Evolutionary conservation across 2,888 invertebrate species (phyloP), one percentile per base, ranked within the genome.

Genomic region (Trachelus iudaicus): DNA sequence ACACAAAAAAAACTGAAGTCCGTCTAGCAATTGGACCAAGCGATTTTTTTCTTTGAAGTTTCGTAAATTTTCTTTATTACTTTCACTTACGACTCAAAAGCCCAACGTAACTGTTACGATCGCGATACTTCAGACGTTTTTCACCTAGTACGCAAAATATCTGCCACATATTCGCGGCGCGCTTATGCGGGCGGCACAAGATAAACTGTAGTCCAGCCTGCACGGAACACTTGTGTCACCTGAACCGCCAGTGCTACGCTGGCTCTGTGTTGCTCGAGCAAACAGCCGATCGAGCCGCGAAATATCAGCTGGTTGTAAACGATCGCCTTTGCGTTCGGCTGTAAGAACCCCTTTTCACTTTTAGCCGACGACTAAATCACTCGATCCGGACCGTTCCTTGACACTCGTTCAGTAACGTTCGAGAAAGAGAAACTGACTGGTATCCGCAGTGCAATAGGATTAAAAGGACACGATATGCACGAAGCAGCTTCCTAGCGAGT

Each of bases 141-240:
- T 31, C n/a, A 33, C 71, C 12, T 33, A 34, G 71, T 34, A 23
- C 15, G 71, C 31, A 9, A 31, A 71, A 34, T 15, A 71, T 31
- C 33, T 71, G 71, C 71, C 71, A 34, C 71, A 34, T 34, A 34
- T 34, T 33, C 71, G 6, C 31, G 33, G 71, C 33, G 33, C 71
- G 33, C 33, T 71, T 23, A 34, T 71, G 34, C 71, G 71, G 33
- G 71, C 71, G 71, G 71, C 30, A 34, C 3, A 34, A 31, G 31
- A 71, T 23, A 71, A 71, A 71, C 71, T 23, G 71, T 33, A 56
- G 33, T 71, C 31, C 34, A n/a, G 34, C 71, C 33, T 34, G 33
- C 34, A 71, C 4, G 71, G 34, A 71, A 71, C 71, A 71, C 71
- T 71, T 71, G 71, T 71, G 71, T 71, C 71, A 56, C 56, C 56